Percentiles rank a stretch among this genome's conserved stretches.
phyloP scores from a whole-genome alignment of 2,888 invertebrate species.

The Yponomeuta malinellus region DNA sequence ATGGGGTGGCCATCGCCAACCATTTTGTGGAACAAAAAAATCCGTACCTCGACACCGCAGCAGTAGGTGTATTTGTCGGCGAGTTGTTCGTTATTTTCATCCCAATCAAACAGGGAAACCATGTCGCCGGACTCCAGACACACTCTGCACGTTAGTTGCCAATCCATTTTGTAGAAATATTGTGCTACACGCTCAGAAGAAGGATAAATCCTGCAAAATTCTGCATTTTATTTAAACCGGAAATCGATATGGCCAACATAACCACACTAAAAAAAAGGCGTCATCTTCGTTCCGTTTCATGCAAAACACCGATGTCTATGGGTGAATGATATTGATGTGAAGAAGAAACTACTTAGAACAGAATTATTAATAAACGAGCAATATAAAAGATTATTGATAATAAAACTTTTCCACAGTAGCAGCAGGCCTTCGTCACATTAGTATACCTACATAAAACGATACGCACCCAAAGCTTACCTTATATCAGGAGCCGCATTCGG shows the following conservation, averaged over 20 bases:
- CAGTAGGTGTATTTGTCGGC: slow-evolving; percentile 68
- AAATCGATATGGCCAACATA: slow-evolving; percentile 48
- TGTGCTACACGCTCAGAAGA: slow-evolving; percentile 19
- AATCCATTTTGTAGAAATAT: slow-evolving; percentile 57
- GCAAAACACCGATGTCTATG: slow-evolving; percentile 14
- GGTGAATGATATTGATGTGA: too few relatives aligned
- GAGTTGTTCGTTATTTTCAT: slow-evolving; percentile 73
- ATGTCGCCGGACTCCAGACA: slow-evolving; percentile 69
- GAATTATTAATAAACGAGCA: too few relatives aligned
- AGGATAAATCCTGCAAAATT: slow-evolving; percentile 35
- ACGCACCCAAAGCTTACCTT: too few relatives aligned
- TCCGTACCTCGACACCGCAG: slow-evolving; percentile 63
- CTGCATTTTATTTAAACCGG: slow-evolving; percentile 39
- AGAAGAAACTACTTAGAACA: too few relatives aligned
- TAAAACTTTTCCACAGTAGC: too few relatives aligned
- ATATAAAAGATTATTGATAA: too few relatives aligned
- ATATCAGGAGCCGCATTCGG: too few relatives aligned
- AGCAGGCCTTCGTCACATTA: too few relatives aligned
- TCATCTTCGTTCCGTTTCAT: slow-evolving; percentile 31
- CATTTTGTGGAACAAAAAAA: slow-evolving; percentile 60
- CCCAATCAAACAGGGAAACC: slow-evolving; percentile 74
- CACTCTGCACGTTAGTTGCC: slow-evolving; percentile 72
- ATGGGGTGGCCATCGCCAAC: slow-evolving; percentile 74
- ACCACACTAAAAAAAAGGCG: slow-evolving; percentile 23
- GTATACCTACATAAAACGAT: too few relatives aligned